Conservation (phyloP, 1,140 invertebrate species). For the Halyomorpha halys region DNA sequence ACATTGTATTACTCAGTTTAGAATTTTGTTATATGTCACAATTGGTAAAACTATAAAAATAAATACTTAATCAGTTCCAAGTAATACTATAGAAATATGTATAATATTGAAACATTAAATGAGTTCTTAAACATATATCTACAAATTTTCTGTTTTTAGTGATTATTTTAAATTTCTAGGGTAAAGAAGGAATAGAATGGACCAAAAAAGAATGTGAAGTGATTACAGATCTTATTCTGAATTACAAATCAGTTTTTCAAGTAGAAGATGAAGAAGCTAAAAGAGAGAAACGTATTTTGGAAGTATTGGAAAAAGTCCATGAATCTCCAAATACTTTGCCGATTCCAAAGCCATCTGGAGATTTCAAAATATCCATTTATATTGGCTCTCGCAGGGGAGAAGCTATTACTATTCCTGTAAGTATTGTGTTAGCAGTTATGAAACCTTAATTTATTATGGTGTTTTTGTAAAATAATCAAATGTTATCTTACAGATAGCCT, state of each 20-base stretch:
- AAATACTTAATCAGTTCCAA: no score
- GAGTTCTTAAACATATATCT: no score
- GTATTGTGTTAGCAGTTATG: slow-evolving; percentile 28
- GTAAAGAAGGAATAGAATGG: slow-evolving; percentile 42
- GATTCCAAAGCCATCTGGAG: slow-evolving; percentile 56
- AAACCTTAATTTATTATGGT: no score
- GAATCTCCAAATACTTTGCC: slow-evolving; percentile 40
- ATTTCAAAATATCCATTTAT: slow-evolving; percentile 71
- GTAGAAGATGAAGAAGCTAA: slow-evolving; percentile 46
- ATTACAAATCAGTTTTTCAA: slow-evolving; percentile 50
- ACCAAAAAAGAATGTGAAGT: slow-evolving; percentile 53
- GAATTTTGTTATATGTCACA: no score
- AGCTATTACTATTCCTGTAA: slow-evolving; percentile 51
- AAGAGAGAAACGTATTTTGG: slow-evolving; percentile 57
- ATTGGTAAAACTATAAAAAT: no score
- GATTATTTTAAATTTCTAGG: slow-evolving; percentile 26
- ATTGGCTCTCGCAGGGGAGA: slow-evolving; percentile 44
- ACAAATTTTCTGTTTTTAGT: no score
- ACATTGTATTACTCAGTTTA: no score
- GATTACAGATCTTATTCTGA: slow-evolving; percentile 53
- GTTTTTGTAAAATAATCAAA: no score
- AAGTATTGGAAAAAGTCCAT: slow-evolving; percentile 56
- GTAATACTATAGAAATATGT: no score
- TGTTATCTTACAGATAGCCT: no score
- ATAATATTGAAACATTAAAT: no score